Evolutionary conservation across 2,797 vertebrate species (phyloP).

Genomic region (Acanthornis magna): DNA sequence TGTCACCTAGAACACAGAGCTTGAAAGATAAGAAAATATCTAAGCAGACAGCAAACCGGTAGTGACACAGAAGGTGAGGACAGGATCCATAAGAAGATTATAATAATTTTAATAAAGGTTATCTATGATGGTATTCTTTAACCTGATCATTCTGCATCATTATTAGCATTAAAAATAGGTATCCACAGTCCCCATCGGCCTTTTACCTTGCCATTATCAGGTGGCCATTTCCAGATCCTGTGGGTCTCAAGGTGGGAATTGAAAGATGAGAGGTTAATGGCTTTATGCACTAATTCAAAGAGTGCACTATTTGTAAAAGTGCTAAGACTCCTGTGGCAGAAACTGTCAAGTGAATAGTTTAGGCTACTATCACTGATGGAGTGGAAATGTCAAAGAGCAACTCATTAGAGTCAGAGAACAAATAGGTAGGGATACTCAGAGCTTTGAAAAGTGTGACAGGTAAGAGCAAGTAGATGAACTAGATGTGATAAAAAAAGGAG

Average conservation of each 20-base stretch:
- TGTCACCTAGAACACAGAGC: background rate
- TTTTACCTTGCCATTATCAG: background rate
- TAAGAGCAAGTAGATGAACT: background rate
- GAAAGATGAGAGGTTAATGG: background rate
- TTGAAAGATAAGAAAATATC: background rate
- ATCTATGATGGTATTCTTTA: background rate
- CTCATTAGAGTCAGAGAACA: conserved; percentile 39
- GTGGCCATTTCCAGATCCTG: background rate
- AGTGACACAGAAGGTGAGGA: background rate
- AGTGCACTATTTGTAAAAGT: background rate
- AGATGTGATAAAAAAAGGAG: background rate
- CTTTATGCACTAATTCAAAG: conserved; percentile 25
- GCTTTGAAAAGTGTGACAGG: background rate
- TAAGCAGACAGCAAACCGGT: background rate
- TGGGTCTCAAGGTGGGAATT: background rate
- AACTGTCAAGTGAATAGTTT: conserved; percentile 31
- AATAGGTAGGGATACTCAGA: background rate
- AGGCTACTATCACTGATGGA: background rate
- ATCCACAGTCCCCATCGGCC: background rate
- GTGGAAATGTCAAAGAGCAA: conserved; percentile 44
- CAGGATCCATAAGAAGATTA: background rate
- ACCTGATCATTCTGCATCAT: background rate
- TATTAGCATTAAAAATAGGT: background rate
- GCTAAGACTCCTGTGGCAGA: conserved; percentile 7
- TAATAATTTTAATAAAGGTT: background rate